Evolutionary conservation across 2,113 vertebrate genomes (phyloP).

Genomic region (Anhinga rufa): DNA sequence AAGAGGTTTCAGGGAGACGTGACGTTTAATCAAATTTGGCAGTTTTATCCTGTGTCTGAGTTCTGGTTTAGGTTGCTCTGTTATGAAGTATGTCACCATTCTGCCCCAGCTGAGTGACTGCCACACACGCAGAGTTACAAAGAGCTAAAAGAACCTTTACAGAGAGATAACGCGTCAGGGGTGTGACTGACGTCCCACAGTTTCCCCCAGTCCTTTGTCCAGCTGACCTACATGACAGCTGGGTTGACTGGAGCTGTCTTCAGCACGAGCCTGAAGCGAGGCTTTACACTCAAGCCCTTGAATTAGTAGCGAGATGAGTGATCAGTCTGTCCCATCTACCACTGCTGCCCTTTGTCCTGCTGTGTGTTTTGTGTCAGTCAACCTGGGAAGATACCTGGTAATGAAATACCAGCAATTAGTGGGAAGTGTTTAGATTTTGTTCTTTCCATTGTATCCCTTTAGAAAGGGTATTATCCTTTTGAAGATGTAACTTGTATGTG

Average conservation of each 20-base stretch:
- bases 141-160: not conserved
- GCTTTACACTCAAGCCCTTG: not conserved
- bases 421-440: not conserved
- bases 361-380: not conserved
- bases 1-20: not conserved
- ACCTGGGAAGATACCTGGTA: not conserved
- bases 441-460: not conserved
- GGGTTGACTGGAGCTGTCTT: not conserved
- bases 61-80: not conserved
- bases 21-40: not conserved
- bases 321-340: not conserved
- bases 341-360: not conserved
- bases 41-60: not conserved
- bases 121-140: not conserved
- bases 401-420: conserved; percentile 11
- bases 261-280: not conserved
- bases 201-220: not conserved
- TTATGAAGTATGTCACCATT: fast-evolving
- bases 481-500: not conserved
- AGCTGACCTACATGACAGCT: not conserved
- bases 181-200: not conserved
- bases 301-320: conserved; percentile 11
- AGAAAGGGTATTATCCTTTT: not conserved
- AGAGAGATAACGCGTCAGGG: not conserved
- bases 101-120: not conserved